Conservation (phyloP, 1,140 invertebrate species). For the Bombus waltoni region DNA sequence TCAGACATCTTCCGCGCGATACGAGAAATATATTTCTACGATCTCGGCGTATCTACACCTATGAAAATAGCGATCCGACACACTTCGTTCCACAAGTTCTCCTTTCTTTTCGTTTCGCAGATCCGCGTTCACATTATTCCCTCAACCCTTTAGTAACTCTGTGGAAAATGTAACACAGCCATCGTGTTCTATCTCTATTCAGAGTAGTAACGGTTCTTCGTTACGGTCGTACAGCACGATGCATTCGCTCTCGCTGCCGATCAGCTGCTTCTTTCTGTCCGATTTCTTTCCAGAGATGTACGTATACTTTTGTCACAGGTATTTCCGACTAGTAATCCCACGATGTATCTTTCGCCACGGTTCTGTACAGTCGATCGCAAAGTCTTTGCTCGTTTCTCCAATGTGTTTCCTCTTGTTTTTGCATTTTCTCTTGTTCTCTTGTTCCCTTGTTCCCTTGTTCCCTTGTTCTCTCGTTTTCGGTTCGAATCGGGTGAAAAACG, state of each 20-base stretch:
- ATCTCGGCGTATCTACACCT: constrained; percentile 37
- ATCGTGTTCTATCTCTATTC: constrained; percentile 69
- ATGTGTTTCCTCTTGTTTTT: too few species aligned
- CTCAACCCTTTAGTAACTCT: constrained; percentile 49
- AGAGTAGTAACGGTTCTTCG: constrained; percentile 63
- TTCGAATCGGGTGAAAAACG: background rate
- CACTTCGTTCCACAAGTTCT: constrained; percentile 1
- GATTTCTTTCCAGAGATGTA: background rate
- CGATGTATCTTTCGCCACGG: background rate
- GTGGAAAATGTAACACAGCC: constrained; percentile 75
- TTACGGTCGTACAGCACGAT: constrained; percentile 50
- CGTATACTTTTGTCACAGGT: background rate
- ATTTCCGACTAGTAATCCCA: background rate
- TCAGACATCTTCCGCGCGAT: constrained; percentile 4
- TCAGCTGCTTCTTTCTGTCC: background rate
- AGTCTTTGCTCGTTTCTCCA: background rate
- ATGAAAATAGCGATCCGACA: constrained; percentile 53
- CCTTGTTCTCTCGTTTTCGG: background rate
- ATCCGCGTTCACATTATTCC: constrained; percentile 5
- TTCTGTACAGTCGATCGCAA: background rate
- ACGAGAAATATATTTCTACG: constrained; percentile 34
- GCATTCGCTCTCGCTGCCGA: constrained; percentile 12
- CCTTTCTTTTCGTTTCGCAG: background rate
- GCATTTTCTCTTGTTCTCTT: too few species aligned
- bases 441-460: too few species aligned